phyloP scores from a whole-genome alignment of 2,113 vertebrate species.

The Aegotheles bennettii region DNA sequence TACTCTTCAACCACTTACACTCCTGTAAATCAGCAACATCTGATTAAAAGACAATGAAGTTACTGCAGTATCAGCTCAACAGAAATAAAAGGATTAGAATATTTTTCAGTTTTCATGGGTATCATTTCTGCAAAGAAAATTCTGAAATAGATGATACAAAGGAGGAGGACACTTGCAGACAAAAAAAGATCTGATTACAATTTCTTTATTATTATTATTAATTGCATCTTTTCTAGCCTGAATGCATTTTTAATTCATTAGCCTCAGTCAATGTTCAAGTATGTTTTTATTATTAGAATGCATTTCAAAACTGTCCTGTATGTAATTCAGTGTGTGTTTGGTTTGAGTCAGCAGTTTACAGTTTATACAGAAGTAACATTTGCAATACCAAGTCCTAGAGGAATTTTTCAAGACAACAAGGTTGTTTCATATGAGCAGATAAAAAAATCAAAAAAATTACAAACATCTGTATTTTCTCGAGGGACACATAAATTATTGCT shows the following conservation, averaged over 20 bases:
- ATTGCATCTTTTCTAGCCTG: background rate
- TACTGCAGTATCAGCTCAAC: background rate
- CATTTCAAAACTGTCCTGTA: background rate
- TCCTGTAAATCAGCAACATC: conserved; percentile 47
- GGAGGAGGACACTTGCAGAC: background rate
- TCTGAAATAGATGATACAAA: background rate
- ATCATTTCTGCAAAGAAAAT: background rate
- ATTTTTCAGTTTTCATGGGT: background rate
- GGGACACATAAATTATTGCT: conserved; percentile 43
- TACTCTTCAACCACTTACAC: background rate
- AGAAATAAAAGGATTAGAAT: background rate
- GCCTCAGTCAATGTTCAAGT: background rate
- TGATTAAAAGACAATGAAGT: conserved; percentile 17
- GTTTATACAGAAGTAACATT: conserved; percentile 54
- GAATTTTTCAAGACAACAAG: conserved; percentile 49
- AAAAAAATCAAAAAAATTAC: conserved; percentile 30
- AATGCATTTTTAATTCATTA: background rate
- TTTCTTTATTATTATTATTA: background rate
- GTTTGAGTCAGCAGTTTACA: conserved; percentile 48
- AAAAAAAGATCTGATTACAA: background rate
- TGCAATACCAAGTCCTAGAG: conserved; percentile 26
- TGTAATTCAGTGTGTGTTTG: background rate
- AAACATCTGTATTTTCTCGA: conserved; percentile 64
- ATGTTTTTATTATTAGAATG: conserved; percentile 8
- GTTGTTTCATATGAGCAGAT: conserved; percentile 21